Evolutionary conservation across 1,140 invertebrate genomes (phyloP).

Genomic region (Hypothenemus hampei): DNA sequence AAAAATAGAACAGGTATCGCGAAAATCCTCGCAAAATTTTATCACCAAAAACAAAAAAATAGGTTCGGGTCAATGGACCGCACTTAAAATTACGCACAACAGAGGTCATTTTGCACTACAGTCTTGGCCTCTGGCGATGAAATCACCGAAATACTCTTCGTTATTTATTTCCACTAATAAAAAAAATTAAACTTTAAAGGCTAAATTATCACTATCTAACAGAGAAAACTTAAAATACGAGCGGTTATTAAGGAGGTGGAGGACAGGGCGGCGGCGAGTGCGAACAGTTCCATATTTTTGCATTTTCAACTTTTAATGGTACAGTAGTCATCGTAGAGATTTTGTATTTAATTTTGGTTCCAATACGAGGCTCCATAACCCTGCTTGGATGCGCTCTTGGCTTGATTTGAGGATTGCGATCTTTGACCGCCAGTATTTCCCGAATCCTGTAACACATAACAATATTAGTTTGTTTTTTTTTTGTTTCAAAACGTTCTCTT

Average conservation of each 20-base stretch:
- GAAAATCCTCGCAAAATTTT: too few relatives aligned
- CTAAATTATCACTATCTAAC: conserved; percentile 17
- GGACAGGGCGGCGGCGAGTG: not conserved
- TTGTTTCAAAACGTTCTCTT: too few relatives aligned
- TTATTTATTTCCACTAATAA: not conserved
- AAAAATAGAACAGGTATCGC: too few relatives aligned
- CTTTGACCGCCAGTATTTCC: conserved; percentile 61
- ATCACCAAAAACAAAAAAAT: too few relatives aligned
- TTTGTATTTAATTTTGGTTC: conserved; percentile 45
- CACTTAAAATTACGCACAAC: too few relatives aligned
- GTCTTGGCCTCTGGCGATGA: too few relatives aligned
- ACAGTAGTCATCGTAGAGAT: too few relatives aligned
- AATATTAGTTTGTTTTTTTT: too few relatives aligned
- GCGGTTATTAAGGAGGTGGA: not conserved
- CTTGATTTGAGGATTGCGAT: conserved; percentile 61
- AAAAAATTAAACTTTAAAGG: not conserved
- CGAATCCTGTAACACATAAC: conserved; percentile 63
- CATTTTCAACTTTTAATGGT: too few relatives aligned
- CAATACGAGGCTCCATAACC: conserved; percentile 55
- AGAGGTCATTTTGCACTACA: too few relatives aligned
- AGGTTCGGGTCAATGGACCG: too few relatives aligned
- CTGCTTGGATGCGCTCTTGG: conserved; percentile 63
- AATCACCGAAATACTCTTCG: too few relatives aligned
- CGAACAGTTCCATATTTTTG: conserved; percentile 25
- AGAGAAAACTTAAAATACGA: conserved; percentile 3